Conservation (phyloP, 2,797 vertebrate species). For the Bovichtus variegatus region DNA sequence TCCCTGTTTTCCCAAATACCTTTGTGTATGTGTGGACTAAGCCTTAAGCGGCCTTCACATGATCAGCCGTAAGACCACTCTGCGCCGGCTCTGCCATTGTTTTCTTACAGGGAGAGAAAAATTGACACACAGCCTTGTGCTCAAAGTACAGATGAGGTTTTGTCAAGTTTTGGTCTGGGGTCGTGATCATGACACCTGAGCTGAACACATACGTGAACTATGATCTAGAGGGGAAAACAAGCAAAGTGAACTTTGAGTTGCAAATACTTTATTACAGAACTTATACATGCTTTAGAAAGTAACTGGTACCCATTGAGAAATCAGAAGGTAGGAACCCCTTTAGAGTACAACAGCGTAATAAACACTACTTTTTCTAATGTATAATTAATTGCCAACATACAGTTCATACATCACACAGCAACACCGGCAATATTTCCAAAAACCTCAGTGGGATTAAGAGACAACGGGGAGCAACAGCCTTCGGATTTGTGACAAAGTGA, state of each 20-base stretch:
- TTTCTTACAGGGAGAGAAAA: no score
- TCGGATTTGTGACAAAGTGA: constrained; percentile 72
- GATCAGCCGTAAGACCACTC: no score
- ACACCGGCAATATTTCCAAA: constrained; percentile 20
- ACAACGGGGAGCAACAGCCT: constrained; percentile 38
- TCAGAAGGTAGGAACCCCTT: neutral
- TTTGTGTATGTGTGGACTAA: no score
- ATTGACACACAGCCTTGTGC: no score
- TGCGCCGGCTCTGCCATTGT: no score
- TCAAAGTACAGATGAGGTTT: neutral
- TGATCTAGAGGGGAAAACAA: neutral
- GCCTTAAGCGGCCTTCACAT: no score
- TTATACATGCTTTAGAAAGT: neutral
- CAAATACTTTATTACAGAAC: neutral
- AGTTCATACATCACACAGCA: neutral
- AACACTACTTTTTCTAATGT: neutral
- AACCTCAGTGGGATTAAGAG: constrained; percentile 40
- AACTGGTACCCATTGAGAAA: neutral
- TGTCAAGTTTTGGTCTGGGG: neutral
- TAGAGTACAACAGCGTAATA: neutral
- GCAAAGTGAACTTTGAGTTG: neutral
- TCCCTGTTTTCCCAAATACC: no score
- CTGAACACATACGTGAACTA: neutral
- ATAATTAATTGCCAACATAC: neutral
- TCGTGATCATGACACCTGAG: neutral